Percentiles rank a stretch among this genome's conserved stretches.
Conservation (phyloP, 2,113 vertebrate genomes). For the Capreolus pygargus region DNA sequence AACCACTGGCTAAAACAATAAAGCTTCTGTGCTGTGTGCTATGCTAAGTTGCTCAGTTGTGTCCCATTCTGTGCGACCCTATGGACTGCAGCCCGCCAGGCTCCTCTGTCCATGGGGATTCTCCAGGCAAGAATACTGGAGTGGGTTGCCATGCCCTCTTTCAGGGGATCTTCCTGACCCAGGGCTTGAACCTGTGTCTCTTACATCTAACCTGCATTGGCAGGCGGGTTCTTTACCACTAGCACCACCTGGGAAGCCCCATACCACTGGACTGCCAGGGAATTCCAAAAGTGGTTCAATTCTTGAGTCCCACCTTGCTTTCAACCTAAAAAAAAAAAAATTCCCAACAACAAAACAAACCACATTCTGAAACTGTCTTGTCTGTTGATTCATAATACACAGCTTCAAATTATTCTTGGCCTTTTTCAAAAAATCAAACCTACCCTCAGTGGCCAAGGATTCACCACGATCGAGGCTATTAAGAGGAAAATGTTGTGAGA, state of each 20-base stretch:
- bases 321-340: neutral
- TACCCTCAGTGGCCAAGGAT: slow-evolving; percentile 66
- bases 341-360: slow-evolving; percentile 24
- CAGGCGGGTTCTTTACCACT: neutral
- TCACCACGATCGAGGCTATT: neutral
- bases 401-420: slow-evolving; percentile 63
- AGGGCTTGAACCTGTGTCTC: neutral
- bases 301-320: neutral
- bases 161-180: neutral
- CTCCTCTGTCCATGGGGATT: neutral
- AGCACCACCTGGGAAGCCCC: neutral
- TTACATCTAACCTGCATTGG: neutral
- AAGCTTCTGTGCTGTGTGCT: neutral
- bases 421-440: slow-evolving; percentile 69
- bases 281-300: neutral
- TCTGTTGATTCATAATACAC: slow-evolving; percentile 46
- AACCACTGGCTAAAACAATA: neutral
- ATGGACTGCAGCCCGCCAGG: neutral
- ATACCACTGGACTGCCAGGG: neutral
- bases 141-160: neutral
- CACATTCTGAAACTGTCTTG: neutral
- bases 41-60: neutral
- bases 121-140: neutral
- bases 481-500: slow-evolving; percentile 24
- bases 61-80: neutral